phyloP scores from a whole-genome alignment of 2,113 vertebrate genomes.

The Narcine bancroftii region DNA sequence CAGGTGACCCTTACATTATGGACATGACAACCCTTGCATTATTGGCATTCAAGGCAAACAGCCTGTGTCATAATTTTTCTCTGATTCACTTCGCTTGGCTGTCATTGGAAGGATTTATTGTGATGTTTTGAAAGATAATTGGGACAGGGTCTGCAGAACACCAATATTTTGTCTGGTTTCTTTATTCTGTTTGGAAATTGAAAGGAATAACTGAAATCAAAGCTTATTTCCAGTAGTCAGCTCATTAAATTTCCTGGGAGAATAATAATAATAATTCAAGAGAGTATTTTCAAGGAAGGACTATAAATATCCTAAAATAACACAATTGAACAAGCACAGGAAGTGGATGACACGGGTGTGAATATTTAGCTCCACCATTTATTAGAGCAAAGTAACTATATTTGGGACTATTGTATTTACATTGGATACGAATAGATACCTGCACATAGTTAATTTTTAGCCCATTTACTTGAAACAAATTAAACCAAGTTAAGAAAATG shows the following conservation, averaged over 20 bases:
- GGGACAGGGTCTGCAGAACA: too few relatives aligned
- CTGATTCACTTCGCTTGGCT: not conserved
- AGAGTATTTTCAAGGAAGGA: not conserved
- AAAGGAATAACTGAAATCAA: not conserved
- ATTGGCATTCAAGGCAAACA: too few relatives aligned
- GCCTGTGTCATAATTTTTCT: too few relatives aligned
- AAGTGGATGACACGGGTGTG: not conserved
- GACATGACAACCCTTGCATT: too few relatives aligned
- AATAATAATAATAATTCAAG: not conserved
- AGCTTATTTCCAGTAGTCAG: not conserved
- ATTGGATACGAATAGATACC: not conserved
- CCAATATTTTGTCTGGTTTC: not conserved
- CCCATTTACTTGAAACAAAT: not conserved
- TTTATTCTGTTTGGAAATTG: not conserved
- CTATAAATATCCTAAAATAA: not conserved
- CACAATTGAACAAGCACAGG: not conserved
- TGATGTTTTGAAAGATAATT: not conserved
- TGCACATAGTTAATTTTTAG: not conserved
- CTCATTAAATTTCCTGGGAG: not conserved
- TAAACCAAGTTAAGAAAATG: not conserved
- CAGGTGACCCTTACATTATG: too few relatives aligned
- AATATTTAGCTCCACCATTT: constrained; percentile 11
- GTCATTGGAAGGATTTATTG: not conserved
- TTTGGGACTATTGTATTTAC: not conserved
- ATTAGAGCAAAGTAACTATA: not conserved